Percentiles rank a stretch among this genome's conserved stretches.
Evolutionary conservation across 2,113 vertebrate species (phyloP).

Genomic region (Haliaeetus leucogaster): DNA sequence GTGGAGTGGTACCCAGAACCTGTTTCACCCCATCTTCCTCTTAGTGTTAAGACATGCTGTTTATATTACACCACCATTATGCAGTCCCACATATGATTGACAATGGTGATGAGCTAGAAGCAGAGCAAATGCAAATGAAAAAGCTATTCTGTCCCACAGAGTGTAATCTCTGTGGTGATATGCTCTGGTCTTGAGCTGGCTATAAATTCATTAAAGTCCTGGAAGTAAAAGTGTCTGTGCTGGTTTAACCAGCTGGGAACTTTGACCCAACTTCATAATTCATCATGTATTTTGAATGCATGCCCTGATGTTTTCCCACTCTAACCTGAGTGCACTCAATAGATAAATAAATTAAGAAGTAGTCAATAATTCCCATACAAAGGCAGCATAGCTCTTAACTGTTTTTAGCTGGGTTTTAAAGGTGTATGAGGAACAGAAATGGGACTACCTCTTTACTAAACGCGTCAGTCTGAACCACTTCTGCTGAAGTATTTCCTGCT

Average conservation of each 20-base stretch:
- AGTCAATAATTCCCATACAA: neutral
- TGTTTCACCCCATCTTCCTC: neutral
- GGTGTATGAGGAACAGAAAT: neutral
- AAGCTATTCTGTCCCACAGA: neutral
- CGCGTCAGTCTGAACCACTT: neutral
- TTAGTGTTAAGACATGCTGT: neutral
- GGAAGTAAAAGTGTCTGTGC: neutral
- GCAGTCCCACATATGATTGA: rapidly evolving
- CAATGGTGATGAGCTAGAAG: neutral
- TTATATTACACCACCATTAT: neutral
- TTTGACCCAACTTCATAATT: neutral
- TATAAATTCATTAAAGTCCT: neutral
- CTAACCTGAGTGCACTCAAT: neutral
- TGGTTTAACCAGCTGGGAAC: neutral
- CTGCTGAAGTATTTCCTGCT: neutral
- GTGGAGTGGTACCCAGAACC: neutral
- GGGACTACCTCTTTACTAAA: neutral
- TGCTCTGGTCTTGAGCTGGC: neutral
- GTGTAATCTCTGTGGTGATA: neutral
- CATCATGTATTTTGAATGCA: neutral
- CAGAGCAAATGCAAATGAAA: neutral
- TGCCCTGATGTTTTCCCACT: neutral
- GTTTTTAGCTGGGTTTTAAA: neutral
- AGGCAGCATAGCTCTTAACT: neutral
- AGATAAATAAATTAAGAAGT: neutral